Evolutionary conservation across 2,797 vertebrate genomes (phyloP).

Genomic region (Yasuhikotakia modesta): DNA sequence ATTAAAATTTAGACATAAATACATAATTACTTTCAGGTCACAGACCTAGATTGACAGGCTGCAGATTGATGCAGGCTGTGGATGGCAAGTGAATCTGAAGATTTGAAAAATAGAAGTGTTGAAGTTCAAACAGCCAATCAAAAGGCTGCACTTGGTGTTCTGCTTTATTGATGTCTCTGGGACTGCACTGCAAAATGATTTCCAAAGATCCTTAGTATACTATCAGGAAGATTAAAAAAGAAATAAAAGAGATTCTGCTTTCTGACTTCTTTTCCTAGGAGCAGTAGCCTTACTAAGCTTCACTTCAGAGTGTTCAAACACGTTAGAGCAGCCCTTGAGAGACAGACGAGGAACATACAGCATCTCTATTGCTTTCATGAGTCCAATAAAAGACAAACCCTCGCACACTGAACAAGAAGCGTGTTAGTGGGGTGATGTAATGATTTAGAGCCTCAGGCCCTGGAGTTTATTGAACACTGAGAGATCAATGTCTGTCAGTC

Average conservation of each 20-base stretch:
- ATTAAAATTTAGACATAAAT: background rate
- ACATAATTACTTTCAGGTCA: background rate
- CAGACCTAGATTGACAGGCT: background rate
- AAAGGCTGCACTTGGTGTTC: background rate
- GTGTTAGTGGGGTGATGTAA: background rate
- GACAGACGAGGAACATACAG: background rate
- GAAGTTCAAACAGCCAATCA: constrained; percentile 1
- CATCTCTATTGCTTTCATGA: background rate
- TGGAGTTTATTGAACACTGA: background rate
- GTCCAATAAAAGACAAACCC: background rate
- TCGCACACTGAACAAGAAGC: background rate
- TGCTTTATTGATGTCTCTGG: background rate
- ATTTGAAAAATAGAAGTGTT: background rate
- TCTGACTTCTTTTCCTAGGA: background rate
- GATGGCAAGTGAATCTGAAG: background rate
- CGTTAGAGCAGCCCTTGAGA: background rate
- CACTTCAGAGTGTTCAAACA: background rate
- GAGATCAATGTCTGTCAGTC: background rate
- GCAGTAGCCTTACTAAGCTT: background rate
- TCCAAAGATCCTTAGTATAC: background rate
- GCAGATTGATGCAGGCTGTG: background rate
- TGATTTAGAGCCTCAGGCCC: background rate
- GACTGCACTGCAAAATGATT: background rate
- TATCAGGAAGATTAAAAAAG: too few relatives aligned
- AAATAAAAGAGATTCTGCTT: background rate